Base-by-base conservation (phyloP, 2,797 vertebrate genomes). In the Phylloscopus collybita region DNA sequence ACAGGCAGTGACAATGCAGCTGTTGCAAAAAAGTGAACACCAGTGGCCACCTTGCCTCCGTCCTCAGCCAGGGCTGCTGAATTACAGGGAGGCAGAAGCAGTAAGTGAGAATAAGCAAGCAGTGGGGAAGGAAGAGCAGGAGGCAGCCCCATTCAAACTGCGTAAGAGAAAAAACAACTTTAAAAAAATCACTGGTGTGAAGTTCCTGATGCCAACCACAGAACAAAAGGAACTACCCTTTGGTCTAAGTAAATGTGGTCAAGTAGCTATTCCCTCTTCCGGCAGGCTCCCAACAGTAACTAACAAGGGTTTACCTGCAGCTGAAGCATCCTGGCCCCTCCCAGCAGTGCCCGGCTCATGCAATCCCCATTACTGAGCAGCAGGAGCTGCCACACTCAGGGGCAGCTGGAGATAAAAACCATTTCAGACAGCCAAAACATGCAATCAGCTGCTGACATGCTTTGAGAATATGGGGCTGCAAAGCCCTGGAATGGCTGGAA, bases 131-230 rank as follows among this genome's bases (percentile, higher is more conserved):
- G 16, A 47, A 88, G 76, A 80, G 60, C 2, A 0, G 21, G 45
- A 92, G 42, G 29, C 50, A 79, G 30, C 20, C 34, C 67, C 67
- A 36, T 56, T 80, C 83, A 84, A 88, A 88, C n/a, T 5, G 30
- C 11, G 16, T 67, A 65, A 82, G 40, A 73, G 60, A 83, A 86
- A 86, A 57, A 73, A 73, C 53, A 82, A 56, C 21, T 23, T 29
- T 29, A 49, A 61, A 90, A 71, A 61, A 61, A 22, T 47, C 90
- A 84, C 50, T 88, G 51, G 10, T 61, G 82, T 62, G 80, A 72
- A 92, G 80, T 81, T 92, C 88, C 92, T 86, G 88, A 84, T 80
- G 76, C 76, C 86, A 79, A 73, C 62, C 60, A 72, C 82, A 86
- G 88, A 88, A 84, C 44, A 86, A 80, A 95, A 86, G 61, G 59